Percentiles rank a stretch among this genome's conserved stretches.
Evolutionary conservation across 2,888 invertebrate genomes (phyloP).

Genomic region (Julus scanicus): DNA sequence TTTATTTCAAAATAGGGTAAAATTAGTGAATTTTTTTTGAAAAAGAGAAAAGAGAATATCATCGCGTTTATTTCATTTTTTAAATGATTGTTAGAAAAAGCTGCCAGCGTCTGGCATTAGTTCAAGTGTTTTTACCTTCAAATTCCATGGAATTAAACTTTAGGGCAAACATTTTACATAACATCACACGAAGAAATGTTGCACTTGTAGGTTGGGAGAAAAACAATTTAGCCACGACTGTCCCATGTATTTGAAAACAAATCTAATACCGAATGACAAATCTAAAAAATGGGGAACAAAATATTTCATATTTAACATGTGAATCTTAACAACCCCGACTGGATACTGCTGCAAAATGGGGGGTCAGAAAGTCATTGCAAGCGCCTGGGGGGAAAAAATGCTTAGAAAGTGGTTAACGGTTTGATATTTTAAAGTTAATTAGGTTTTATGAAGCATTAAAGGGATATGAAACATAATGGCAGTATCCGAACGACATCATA

Average conservation of each 20-base stretch:
- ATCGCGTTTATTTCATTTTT: conserved; percentile 19
- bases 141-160: not conserved
- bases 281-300: not conserved
- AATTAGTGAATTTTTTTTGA: conserved; percentile 28
- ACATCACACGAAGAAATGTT: not conserved
- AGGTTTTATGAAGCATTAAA: not conserved
- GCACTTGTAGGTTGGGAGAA: conserved; percentile 31
- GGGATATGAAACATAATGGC: not conserved
- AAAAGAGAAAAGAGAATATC: conserved; percentile 47
- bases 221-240: not conserved
- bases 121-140: not conserved
- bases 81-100: conserved; percentile 37
- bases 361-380: not conserved
- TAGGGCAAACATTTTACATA: not conserved
- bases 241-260: not conserved
- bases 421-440: not conserved
- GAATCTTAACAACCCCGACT: conserved; percentile 37
- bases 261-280: not conserved
- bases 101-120: not conserved
- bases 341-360: not conserved
- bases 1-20: conserved; percentile 44
- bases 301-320: not conserved
- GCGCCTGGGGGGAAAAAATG: not conserved
- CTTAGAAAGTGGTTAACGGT: not conserved
- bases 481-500: conserved; percentile 37